Conservation (phyloP, 1,140 invertebrate species). For the Araneus ventricosus region DNA sequence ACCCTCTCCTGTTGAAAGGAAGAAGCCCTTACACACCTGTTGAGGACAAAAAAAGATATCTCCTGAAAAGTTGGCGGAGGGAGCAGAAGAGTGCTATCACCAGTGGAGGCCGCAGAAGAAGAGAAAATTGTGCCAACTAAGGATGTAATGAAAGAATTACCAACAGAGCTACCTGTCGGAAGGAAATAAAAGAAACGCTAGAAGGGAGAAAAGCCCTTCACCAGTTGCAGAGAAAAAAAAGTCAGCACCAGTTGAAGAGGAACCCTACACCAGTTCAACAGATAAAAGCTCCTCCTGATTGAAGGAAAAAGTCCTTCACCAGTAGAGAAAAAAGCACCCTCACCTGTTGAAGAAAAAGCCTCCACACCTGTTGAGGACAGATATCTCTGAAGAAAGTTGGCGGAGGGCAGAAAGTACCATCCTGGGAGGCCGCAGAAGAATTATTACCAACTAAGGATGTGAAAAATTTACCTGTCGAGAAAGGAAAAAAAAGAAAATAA, state of each 20-base stretch:
- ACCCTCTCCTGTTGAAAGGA: no score
- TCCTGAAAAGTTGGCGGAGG: background rate
- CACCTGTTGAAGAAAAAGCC: background rate
- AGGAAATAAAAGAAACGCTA: background rate
- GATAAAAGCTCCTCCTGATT: background rate
- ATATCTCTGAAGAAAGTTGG: background rate
- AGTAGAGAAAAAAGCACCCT: constrained; percentile 78
- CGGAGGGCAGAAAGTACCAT: background rate
- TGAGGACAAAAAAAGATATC: background rate
- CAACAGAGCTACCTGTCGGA: no score
- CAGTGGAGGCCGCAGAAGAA: no score
- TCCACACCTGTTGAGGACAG: background rate
- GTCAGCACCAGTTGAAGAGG: background rate
- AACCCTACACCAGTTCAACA: background rate
- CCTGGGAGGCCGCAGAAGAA: no score
- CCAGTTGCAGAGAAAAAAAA: background rate
- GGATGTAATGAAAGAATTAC: no score
- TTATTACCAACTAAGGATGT: no score
- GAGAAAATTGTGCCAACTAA: background rate
- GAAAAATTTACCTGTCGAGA: no score
- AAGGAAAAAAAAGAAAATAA: background rate
- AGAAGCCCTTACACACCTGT: background rate
- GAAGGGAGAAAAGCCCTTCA: background rate
- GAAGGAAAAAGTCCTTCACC: background rate
- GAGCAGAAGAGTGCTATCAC: background rate